A percentile compares a stretch with the other conserved stretches of the same genome.
These are phyloP conservation scores for Scaptomyza tumidula DNA, from an alignment of 2,888 invertebrate genomes.

Conservation along the genomic window DNA sequence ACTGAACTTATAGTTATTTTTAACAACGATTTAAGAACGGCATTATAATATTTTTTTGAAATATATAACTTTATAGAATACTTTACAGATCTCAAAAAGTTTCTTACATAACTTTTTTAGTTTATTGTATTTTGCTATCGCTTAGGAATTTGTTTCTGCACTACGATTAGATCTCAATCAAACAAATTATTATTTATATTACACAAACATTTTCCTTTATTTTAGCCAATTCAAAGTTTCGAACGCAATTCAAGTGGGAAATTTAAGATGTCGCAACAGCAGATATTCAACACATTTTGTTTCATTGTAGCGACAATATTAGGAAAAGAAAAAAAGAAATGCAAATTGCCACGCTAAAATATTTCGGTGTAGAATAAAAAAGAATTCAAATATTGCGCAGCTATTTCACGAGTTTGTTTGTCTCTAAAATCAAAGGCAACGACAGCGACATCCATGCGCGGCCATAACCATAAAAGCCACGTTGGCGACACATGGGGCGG, in stretches of 20 bases:
- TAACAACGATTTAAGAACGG: too few relatives aligned
- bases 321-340: constrained; percentile 35
- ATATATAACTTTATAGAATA: too few relatives aligned
- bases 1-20: background rate
- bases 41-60: too few relatives aligned
- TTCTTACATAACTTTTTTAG: too few relatives aligned
- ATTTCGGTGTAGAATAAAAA: constrained; percentile 29
- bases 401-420: constrained; percentile 33
- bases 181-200: background rate
- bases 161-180: background rate
- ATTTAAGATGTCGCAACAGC: constrained; percentile 12
- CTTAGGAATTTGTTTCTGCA: too few relatives aligned
- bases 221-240: background rate
- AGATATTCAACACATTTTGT: constrained; percentile 49
- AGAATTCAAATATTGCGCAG: constrained; percentile 66
- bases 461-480: constrained; percentile 77
- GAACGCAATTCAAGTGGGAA: constrained; percentile 15
- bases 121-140: too few relatives aligned
- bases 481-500: constrained; percentile 75
- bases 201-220: background rate
- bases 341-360: constrained; percentile 60
- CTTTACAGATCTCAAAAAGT: too few relatives aligned
- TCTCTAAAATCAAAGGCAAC: constrained; percentile 70
- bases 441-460: constrained; percentile 51
- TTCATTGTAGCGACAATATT: constrained; percentile 45